Percentiles rank a stretch among this genome's conserved stretches.
Evolutionary conservation across 1,140 invertebrate genomes (phyloP).

Genomic region (Wiebesia pumilae): DNA sequence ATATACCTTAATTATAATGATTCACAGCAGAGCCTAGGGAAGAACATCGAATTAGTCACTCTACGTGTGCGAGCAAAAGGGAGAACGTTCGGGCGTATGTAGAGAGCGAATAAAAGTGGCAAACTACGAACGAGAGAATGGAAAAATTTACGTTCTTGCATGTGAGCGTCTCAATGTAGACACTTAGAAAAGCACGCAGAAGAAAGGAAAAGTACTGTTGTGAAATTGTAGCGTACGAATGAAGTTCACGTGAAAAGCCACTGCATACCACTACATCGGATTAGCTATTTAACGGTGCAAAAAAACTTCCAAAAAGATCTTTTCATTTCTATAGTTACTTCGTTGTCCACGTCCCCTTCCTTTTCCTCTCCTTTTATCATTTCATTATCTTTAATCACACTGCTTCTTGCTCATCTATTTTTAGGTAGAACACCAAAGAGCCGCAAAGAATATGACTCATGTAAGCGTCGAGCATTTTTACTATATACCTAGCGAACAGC

Average conservation of each 20-base stretch:
- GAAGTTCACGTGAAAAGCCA: slow-evolving; percentile 26
- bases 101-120: neutral
- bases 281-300: slow-evolving; percentile 45
- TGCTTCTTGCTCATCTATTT: slow-evolving; percentile 1
- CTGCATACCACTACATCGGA: neutral
- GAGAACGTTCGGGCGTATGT: neutral
- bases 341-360: neutral
- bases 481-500: neutral
- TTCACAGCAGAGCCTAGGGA: slow-evolving; percentile 29
- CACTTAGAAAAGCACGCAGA: neutral
- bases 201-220: slow-evolving; percentile 20
- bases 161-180: neutral
- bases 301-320: slow-evolving; percentile 45
- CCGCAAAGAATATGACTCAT: slow-evolving; percentile 39
- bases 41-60: slow-evolving; percentile 33
- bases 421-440: slow-evolving; percentile 18
- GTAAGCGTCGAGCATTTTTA: neutral
- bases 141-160: slow-evolving; percentile 22
- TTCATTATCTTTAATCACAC: neutral
- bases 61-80: neutral
- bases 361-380: neutral
- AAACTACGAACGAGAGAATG: neutral
- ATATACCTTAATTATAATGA: slow-evolving; percentile 47
- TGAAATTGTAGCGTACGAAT: slow-evolving; percentile 43
- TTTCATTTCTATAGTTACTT: slow-evolving; percentile 36